Conservation (phyloP, 1,140 invertebrate species). For the Danaus melanippus region DNA sequence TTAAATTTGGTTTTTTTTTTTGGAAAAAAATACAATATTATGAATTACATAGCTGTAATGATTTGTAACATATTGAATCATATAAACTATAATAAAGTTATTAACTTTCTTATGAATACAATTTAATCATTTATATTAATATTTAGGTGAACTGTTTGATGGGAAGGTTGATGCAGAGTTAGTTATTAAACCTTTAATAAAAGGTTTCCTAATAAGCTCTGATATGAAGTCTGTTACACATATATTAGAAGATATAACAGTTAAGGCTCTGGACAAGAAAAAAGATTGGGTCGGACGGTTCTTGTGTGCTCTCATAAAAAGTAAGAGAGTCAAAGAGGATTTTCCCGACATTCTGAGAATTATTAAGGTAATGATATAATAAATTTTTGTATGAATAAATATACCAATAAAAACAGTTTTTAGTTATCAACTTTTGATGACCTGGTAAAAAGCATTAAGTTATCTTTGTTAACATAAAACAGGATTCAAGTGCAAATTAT, state of each 20-base stretch:
- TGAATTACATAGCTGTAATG: no score
- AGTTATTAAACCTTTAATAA: conserved; percentile 45
- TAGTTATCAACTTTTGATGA: no score
- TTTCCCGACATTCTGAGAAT: conserved; percentile 36
- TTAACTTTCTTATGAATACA: no score
- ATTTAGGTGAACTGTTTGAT: conserved; percentile 50
- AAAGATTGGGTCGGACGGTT: conserved; percentile 60
- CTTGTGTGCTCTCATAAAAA: conserved; percentile 41
- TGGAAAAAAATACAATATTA: no score
- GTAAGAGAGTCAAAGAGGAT: conserved; percentile 40
- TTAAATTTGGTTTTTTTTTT: no score
- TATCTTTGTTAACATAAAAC: no score
- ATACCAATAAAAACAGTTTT: no score
- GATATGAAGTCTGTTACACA: conserved; percentile 44
- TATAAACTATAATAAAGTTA: no score
- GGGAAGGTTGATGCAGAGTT: conserved; percentile 52
- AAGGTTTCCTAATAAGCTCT: conserved; percentile 39
- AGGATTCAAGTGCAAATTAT: no score
- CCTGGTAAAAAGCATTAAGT: no score
- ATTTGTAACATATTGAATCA: no score
- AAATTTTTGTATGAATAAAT: no score
- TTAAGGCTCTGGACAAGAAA: conserved; percentile 39
- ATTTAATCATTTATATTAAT: not conserved
- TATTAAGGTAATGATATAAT: conserved; percentile 30
- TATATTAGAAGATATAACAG: conserved; percentile 43